Conservation (phyloP, 1,140 invertebrate genomes). For the Cyclina sinensis region DNA sequence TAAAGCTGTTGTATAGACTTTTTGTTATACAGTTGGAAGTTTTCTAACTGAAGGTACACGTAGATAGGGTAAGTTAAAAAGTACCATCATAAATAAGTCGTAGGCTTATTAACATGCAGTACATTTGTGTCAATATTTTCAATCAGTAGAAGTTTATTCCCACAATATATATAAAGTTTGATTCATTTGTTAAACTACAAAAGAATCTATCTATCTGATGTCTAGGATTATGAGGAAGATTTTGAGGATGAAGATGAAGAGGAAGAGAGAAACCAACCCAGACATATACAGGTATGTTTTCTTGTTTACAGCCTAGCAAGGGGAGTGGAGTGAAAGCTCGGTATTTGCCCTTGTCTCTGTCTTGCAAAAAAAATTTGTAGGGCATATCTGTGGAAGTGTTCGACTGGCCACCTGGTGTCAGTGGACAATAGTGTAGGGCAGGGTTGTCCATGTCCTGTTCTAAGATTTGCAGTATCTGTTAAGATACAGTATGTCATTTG, state of each 20-base stretch:
- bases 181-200: background rate
- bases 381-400: too few species aligned
- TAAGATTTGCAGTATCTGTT: too few species aligned
- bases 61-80: too few species aligned
- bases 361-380: too few species aligned
- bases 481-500: too few species aligned
- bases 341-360: too few species aligned
- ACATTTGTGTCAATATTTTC: too few species aligned
- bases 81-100: background rate
- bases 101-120: background rate
- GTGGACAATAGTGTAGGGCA: too few species aligned
- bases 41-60: background rate
- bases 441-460: too few species aligned
- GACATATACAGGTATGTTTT: constrained; percentile 12
- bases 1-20: too few species aligned
- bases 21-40: background rate
- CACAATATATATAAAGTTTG: background rate
- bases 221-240: constrained; percentile 83
- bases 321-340: too few species aligned
- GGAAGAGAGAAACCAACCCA: constrained; percentile 36
- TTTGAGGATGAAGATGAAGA: constrained; percentile 83
- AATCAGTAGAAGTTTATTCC: background rate
- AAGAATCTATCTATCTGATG: background rate
- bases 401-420: too few species aligned
- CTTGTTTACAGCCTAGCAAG: background rate